Evolutionary conservation across 37 sponge, comb jelly and placozoan genomes (phyloP), one percentile per base, ranked within the genome.

Genomic region (Cladorhizidae sp.): DNA sequence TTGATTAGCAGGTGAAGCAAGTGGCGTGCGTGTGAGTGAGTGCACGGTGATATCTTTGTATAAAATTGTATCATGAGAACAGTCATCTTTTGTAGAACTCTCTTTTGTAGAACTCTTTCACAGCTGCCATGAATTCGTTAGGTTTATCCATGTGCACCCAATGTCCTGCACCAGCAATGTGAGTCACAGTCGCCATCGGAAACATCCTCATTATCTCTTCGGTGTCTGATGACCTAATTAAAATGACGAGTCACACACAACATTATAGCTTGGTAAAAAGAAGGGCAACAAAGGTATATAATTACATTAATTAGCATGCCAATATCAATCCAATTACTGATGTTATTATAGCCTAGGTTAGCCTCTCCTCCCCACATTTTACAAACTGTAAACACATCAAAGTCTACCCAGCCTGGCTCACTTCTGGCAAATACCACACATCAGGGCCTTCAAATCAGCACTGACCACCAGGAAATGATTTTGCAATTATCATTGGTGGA

Each of bases 121-220:
- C 73, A 9, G 40, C 20, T 17, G 35, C 11, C 25, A 84, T 61
- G 58, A 93, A 87, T 25, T 80, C 79, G 32, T 38, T 37, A 38
- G 91, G 90, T 62, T 76, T 64, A 31, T 93, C 94, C 18, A 73
- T 59, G 49, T 93, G 94, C 15, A 87, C 65, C 91, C 87, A 87
- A 62, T 93, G 94, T 1, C 94, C 94, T 31, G 94, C 94, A 9
- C 67, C 94, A 45, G 70, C 29, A 11, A 93, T 71, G 38, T 76
- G 80, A 15, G 33, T 23, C 15, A 93, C 29, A 8, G 35, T 35
- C 0, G 87, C 74, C 8, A 45, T 15, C 21, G 94, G 94, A 75
- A 93, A 93, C 41, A 90, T 33, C 35, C 73, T 54, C 67, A 74
- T 54, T 23, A 93, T 86, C 26, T 69, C 80, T 39, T 84, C 72